Base-by-base conservation (phyloP, 1,140 invertebrate genomes). In the Trichonephila inaurata region DNA sequence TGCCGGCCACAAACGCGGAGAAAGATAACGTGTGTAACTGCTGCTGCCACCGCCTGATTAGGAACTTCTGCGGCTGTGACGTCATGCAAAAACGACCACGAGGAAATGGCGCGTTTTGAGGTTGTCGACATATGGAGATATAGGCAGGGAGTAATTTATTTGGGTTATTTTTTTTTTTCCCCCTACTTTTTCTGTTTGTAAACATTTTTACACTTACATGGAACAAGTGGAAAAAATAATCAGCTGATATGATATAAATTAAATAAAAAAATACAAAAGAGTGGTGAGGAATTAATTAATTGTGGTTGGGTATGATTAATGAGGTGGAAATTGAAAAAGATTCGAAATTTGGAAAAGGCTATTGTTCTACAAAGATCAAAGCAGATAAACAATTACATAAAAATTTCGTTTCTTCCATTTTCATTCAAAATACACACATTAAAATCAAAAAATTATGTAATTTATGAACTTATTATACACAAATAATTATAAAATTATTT, bases 11-110 rank as follows among this genome's bases (percentile, higher is more conserved):
- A 90, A 90, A 90, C 72, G 66, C 69, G 14, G 72, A 7, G 44
- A 61, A 33, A 81, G 89, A 90, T 81, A 90, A 69, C 66, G 24
- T 24, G 66, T 69, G 66, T 69, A 69, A 90, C 89, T 90, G 89
- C 89, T 90, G 72, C 89, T 90, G 66, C 69, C 89, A 90, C 89
- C 72, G 89, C 51, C 89, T 28, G 89, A 90, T 77, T 89, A 90
- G 69, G 44, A 90, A 81, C 66, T 90, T 62, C 69, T 60, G 28
- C 69, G 85, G 85, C 85, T 44, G 85, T 90, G 89, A 90, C 89
- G 69, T 90, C 89, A 77, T 61, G 89, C 40, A 81, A 90, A 90
- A 90, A 81, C 24, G 69, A 90, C 72, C 72, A 40, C 28, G 28
- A 77, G 72, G 72, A 66, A 66, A 40, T 64, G 86, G 83, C 44